Conservation (phyloP, 2,888 invertebrate species). For the Gerris lacustris region DNA sequence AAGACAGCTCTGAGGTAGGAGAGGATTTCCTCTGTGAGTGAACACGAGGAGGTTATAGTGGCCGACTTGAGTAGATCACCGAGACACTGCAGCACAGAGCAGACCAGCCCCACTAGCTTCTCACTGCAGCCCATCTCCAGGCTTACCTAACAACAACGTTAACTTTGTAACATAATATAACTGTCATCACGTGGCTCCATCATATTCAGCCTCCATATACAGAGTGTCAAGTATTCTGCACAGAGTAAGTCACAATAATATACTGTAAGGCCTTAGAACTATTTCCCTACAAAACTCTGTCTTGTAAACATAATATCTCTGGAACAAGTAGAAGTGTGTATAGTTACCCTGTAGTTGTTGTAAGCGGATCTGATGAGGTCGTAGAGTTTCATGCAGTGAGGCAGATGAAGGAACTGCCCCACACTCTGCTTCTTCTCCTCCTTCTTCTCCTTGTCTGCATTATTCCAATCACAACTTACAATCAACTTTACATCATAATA, state of each 20-base stretch:
- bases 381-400: conserved; percentile 75
- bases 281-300: no score
- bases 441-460: conserved; percentile 30
- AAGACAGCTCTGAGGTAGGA: conserved; percentile 60
- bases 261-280: no score
- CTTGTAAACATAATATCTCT: no score
- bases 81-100: conserved; percentile 50
- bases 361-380: conserved; percentile 69
- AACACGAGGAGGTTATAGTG: conserved; percentile 55
- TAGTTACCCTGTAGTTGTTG: conserved; percentile 68
- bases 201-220: neutral
- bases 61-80: conserved; percentile 58
- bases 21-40: conserved; percentile 67
- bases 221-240: no score
- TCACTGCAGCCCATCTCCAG: conserved; percentile 64
- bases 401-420: conserved; percentile 38
- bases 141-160: conserved; percentile 48
- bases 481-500: no score
- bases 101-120: conserved; percentile 55
- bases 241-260: no score
- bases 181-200: neutral
- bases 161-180: conserved; percentile 15
- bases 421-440: conserved; percentile 29
- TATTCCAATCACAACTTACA: no score
- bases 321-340: no score